Evolutionary conservation across 2,888 invertebrate species (phyloP), one percentile per base, ranked within the genome.

Genomic region (Pachymerium ferrugineum): DNA sequence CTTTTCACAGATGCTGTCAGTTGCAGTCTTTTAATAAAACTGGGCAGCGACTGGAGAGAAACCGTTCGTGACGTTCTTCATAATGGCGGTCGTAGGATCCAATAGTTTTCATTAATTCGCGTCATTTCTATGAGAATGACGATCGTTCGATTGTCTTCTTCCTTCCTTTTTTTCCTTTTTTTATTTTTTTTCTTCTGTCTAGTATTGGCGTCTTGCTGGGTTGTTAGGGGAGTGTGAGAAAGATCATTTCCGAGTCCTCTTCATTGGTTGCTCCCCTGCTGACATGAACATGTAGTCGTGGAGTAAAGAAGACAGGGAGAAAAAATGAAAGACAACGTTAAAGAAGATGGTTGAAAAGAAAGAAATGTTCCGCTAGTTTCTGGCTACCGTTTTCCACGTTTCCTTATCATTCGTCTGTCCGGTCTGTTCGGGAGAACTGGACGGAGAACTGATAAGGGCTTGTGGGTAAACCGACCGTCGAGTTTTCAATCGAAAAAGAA

Each of bases 381-480:
- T n/a, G 72, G 28, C n/a, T 19, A 72, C 38, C 68, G 70, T 74
- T 54, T 74, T 72, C 47, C 79, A 80, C 80, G 79, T 78, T 79
- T 79, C 81, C 81, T 81, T 79, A 78, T 80, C 81, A 81, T 79
- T 80, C 78, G 76, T 78, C 78, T 80, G 79, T 78, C 80, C 78
- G 77, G 81, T 81, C 79, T 79, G 77, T 76, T 74, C 42, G 72
- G 70, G 73, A 77, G 79, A 75, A 81, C 81, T 81, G 81, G 81
- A 81, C 81, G 81, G 81, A 81, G 81, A 81, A 81, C 81, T 81
- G 81, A 81, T 81, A 81, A 81, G 81, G 81, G 80, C 80, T 79
- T 79, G 80, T 80, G 80, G 69, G 76, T 74, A 74, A 77, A 71
- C 30, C 73, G 29, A 54, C 25, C 73, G 54, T 29, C 72, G 19